Conservation (phyloP, 2,113 vertebrate species). For the Lagopus leucura region DNA sequence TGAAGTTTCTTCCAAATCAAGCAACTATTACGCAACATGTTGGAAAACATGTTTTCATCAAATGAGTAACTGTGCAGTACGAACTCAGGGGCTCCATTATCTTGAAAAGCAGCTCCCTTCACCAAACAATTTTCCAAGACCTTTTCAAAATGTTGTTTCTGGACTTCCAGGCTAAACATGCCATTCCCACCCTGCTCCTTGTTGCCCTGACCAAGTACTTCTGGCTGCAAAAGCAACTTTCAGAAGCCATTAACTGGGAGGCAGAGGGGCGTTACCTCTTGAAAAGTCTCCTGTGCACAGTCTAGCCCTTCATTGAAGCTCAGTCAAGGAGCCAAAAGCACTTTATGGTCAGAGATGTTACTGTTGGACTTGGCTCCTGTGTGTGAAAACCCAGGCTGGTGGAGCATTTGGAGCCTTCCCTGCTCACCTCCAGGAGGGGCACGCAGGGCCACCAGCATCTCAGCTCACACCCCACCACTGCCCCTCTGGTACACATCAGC, state of each 20-base stretch:
- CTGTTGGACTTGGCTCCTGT: neutral
- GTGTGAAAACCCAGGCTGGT: neutral
- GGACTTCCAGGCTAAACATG: neutral
- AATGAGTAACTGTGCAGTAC: neutral
- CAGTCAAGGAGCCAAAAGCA: neutral
- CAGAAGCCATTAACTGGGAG: neutral
- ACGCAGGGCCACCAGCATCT: neutral
- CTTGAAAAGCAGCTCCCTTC: slow-evolving; percentile 8
- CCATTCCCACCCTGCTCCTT: neutral
- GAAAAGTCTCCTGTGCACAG: neutral
- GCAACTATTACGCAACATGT: neutral
- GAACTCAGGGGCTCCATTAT: neutral
- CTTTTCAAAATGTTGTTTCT: slow-evolving; percentile 7
- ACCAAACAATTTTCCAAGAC: neutral
- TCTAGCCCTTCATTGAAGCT: neutral
- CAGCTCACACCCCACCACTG: neutral
- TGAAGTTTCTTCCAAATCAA: slow-evolving; percentile 17
- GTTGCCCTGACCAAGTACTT: neutral
- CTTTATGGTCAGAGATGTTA: neutral
- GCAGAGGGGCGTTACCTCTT: accelerated
- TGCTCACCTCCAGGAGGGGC: neutral
- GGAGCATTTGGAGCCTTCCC: neutral
- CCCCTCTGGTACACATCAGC: neutral
- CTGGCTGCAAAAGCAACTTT: neutral
- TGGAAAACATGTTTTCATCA: slow-evolving; percentile 17